These are phyloP conservation scores for Metridium senile DNA, from an alignment of 92 coral and sea anemone species.

Conservation along the genomic window DNA sequence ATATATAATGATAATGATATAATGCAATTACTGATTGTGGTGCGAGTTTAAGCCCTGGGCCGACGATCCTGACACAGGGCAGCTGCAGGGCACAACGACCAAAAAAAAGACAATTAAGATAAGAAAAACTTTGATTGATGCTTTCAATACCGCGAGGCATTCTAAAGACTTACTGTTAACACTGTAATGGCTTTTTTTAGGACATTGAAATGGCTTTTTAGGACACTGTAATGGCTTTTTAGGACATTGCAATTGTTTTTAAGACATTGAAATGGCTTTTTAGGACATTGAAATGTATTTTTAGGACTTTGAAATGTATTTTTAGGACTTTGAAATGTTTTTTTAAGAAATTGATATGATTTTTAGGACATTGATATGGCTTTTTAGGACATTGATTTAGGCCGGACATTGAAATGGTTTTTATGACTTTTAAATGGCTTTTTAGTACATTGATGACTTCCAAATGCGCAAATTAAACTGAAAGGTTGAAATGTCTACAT, in stretches of 20 bases:
- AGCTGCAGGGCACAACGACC: not conserved
- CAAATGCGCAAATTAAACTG: too few relatives aligned
- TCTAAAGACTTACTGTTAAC: not conserved
- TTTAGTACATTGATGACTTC: too few relatives aligned
- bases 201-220: too few relatives aligned
- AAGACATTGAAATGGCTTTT: conserved; percentile 5
- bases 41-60: not conserved
- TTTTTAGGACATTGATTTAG: not conserved
- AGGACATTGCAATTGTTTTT: not conserved
- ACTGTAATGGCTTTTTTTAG: not conserved
- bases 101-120: not conserved
- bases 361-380: not conserved
- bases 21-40: not conserved
- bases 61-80: not conserved
- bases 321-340: not conserved
- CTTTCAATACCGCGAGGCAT: not conserved
- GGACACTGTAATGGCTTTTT: not conserved
- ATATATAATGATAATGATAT: not conserved
- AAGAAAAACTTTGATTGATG: not conserved
- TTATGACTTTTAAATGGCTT: not conserved
- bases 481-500: too few relatives aligned
- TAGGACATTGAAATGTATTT: not conserved
- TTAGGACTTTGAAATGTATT: not conserved
- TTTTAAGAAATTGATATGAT: too few relatives aligned
- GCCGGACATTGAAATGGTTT: not conserved